Conservation (phyloP, 2,113 vertebrate genomes). For the Gymnobelideus leadbeateri region DNA sequence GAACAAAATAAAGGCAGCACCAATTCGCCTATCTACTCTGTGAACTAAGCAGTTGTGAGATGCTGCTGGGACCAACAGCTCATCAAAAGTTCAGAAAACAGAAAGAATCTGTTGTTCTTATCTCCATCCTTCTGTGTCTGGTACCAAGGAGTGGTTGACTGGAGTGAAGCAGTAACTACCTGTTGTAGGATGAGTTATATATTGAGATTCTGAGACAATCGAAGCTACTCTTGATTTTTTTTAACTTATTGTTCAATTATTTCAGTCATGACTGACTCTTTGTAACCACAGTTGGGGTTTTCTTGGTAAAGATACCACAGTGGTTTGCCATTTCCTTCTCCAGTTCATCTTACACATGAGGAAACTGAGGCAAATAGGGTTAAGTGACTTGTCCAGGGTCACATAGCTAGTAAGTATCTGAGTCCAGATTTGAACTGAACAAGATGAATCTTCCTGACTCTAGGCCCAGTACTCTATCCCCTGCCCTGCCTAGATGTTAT, state of each 20-base stretch:
- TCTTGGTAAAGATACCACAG: background rate
- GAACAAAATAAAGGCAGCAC: background rate
- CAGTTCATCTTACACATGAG: background rate
- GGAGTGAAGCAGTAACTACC: background rate
- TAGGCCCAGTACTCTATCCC: no score
- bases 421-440: background rate
- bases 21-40: background rate
- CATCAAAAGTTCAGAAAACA: background rate
- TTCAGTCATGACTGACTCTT: background rate
- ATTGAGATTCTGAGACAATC: background rate
- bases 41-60: background rate
- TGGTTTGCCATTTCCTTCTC: background rate
- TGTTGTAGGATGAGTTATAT: background rate
- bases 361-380: background rate
- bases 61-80: background rate
- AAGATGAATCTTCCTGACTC: no score
- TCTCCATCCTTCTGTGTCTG: background rate
- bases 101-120: background rate
- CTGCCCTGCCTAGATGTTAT: background rate
- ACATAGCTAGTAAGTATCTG: background rate
- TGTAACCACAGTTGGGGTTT: background rate
- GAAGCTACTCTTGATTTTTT: background rate
- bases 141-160: background rate
- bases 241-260: background rate
- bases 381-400: background rate